Conservation (phyloP, 2,888 invertebrate genomes). For the Ypsolopha scabrella region DNA sequence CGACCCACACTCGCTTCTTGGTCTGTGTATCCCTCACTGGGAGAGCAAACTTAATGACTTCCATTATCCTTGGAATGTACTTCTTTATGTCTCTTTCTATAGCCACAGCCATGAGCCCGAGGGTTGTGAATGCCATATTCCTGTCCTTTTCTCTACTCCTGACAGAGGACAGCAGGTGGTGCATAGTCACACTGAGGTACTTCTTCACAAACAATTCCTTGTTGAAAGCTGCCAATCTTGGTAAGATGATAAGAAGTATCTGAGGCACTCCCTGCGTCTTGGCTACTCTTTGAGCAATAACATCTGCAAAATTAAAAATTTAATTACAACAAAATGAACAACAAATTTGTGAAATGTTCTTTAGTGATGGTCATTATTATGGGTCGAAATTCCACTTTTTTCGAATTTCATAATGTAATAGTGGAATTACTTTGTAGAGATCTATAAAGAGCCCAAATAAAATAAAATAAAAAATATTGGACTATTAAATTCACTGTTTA, state of each 20-base stretch:
- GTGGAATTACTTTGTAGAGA: too few species aligned
- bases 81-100: conserved; percentile 84
- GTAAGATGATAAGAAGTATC: conserved; percentile 86
- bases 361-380: too few species aligned
- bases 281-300: conserved; percentile 81
- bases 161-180: conserved; percentile 81
- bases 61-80: conserved; percentile 88
- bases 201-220: conserved; percentile 81
- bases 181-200: conserved; percentile 81
- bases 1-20: conserved; percentile 80
- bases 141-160: conserved; percentile 87
- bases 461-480: too few species aligned
- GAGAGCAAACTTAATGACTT: conserved; percentile 79
- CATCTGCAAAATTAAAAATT: conserved; percentile 58
- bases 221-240: conserved; percentile 94
- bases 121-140: conserved; percentile 88
- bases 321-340: too few species aligned
- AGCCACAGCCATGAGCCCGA: conserved; percentile 92
- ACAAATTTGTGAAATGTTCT: too few species aligned
- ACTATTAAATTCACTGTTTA: too few species aligned
- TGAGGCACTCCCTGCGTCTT: conserved; percentile 88
- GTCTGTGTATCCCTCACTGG: conserved; percentile 83
- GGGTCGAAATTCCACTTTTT: too few species aligned
- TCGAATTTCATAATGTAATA: too few species aligned
- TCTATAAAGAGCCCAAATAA: too few species aligned